A percentile compares a stretch with the other conserved stretches of the same genome.
phyloP scores from a whole-genome alignment of 1,140 invertebrate species.

The Drosophila mauritiana region DNA sequence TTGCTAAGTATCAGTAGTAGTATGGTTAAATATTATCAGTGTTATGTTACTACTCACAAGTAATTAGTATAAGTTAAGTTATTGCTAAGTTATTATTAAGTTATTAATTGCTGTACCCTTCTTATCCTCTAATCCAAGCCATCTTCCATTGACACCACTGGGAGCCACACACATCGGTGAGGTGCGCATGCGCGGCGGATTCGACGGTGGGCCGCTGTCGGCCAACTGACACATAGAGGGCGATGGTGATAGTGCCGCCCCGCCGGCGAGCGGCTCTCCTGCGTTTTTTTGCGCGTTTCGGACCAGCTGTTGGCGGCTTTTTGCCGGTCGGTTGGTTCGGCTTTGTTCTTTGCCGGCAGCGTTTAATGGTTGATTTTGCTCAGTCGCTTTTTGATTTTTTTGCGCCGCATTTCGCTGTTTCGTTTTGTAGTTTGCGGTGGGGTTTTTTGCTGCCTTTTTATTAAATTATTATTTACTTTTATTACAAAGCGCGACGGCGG shows the following conservation, averaged over 20 bases:
- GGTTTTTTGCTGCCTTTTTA: conserved; percentile 54
- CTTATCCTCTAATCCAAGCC: too few relatives aligned
- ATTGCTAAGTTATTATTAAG: too few relatives aligned
- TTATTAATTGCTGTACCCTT: too few relatives aligned
- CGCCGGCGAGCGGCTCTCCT: conserved; percentile 2
- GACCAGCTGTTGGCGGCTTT: conserved; percentile 73
- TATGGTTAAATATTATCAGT: too few relatives aligned
- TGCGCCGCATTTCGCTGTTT: conserved; percentile 17
- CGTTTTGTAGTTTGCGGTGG: conserved; percentile 39
- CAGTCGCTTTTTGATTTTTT: conserved; percentile 34
- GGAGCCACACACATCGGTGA: conserved; percentile 49
- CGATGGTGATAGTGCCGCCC: conserved; percentile 25
- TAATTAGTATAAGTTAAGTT: too few relatives aligned
- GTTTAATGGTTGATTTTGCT: conserved; percentile 72
- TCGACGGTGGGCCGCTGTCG: conserved; percentile 25
- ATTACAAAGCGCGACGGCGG: conserved; percentile 78
- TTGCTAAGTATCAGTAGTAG: too few relatives aligned
- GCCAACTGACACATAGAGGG: conserved; percentile 42
- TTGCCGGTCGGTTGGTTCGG: conserved; percentile 49
- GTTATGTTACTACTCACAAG: too few relatives aligned
- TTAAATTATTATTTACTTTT: conserved; percentile 83
- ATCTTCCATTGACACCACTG: neutral
- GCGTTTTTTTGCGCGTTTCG: conserved; percentile 10
- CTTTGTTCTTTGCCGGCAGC: conserved; percentile 80
- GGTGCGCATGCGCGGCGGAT: conserved; percentile 46